These are phyloP conservation scores for Helicoverpa assulta DNA, from an alignment of 2,888 invertebrate species.

Conservation along the genomic window DNA sequence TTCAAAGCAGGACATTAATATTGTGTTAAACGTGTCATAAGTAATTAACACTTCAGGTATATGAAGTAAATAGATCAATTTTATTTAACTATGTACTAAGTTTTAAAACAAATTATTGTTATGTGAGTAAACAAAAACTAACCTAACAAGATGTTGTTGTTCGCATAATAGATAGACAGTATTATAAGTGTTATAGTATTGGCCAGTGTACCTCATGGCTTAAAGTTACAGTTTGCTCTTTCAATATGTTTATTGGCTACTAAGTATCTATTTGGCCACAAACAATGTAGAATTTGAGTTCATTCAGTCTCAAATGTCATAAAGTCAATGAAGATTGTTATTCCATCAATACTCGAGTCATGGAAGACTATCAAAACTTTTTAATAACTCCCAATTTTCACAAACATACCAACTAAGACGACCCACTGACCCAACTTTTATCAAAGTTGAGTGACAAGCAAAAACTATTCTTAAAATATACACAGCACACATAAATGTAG, in stretches of 20 bases:
- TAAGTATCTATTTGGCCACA: too few relatives aligned
- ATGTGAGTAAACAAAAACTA: background rate
- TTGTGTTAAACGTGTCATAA: slow-evolving; percentile 1
- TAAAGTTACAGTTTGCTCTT: too few relatives aligned
- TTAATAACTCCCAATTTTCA: background rate
- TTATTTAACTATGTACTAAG: slow-evolving; percentile 19
- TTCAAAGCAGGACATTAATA: slow-evolving; percentile 12
- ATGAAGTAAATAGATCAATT: slow-evolving; percentile 3
- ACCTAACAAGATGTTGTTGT: too few relatives aligned
- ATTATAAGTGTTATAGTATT: too few relatives aligned
- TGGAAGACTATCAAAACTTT: slow-evolving; percentile 14
- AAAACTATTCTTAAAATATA: background rate
- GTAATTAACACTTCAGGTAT: slow-evolving; percentile 33
- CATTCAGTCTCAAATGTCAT: too few relatives aligned
- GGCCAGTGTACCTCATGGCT: too few relatives aligned
- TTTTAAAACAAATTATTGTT: background rate
- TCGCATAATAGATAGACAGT: too few relatives aligned
- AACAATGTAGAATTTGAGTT: too few relatives aligned
- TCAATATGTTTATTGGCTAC: too few relatives aligned
- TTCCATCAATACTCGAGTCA: slow-evolving; percentile 5
- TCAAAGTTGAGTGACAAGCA: background rate
- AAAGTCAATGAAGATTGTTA: slow-evolving; percentile 5
- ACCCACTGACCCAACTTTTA: too few relatives aligned
- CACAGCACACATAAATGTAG: slow-evolving; percentile 24
- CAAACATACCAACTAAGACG: too few relatives aligned